phyloP scores from a whole-genome alignment of 1,140 invertebrate species.

The Diorhabda elongata region DNA sequence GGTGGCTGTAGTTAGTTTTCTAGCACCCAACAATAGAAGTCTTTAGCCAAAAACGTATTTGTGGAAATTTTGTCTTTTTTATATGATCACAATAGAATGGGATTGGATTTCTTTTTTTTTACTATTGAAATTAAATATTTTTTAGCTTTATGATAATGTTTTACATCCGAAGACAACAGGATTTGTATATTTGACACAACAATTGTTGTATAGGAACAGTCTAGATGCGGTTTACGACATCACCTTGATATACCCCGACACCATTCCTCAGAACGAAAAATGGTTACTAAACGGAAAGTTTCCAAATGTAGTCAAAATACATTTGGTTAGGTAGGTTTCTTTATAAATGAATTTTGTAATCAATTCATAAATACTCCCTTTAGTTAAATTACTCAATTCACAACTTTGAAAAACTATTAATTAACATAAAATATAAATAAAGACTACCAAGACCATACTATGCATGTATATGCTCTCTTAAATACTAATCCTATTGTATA shows the following conservation, averaged over 20 bases:
- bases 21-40: no score
- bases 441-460: no score
- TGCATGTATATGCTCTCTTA: no score
- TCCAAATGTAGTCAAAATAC: constrained; percentile 69
- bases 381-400: neutral
- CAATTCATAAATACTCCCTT: neutral
- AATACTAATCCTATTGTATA: no score
- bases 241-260: constrained; percentile 70
- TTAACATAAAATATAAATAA: no score
- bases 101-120: no score
- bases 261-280: constrained; percentile 64
- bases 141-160: constrained; percentile 64
- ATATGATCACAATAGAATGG: no score
- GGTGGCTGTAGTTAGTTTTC: no score
- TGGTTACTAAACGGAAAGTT: constrained; percentile 63
- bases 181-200: constrained; percentile 66
- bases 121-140: neutral
- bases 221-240: constrained; percentile 75
- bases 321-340: constrained; percentile 62
- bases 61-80: no score
- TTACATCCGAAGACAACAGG: constrained; percentile 84
- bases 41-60: no score
- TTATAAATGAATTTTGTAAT: neutral
- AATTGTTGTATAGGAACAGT: constrained; percentile 61
- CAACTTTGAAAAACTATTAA: no score